phyloP scores from a whole-genome alignment of 2,797 vertebrate species.

The Liasis olivaceus region DNA sequence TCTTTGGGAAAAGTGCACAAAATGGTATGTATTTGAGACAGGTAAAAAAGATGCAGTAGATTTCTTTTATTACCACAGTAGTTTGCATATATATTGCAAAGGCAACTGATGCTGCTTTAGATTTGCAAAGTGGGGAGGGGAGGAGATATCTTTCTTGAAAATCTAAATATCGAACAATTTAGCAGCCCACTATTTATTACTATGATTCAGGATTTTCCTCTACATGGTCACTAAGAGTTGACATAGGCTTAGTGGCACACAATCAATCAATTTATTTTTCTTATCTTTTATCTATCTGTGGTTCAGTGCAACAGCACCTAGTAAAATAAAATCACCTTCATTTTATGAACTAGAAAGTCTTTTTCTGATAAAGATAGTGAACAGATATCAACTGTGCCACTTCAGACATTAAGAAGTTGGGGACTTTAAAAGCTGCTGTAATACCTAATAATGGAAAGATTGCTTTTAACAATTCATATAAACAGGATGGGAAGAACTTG shows the following conservation, averaged over 20 bases:
- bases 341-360: not conserved
- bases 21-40: not conserved
- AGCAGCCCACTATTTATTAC: slow-evolving; percentile 5
- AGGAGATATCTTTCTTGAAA: not conserved
- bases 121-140: not conserved
- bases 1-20: not conserved
- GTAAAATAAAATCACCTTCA: slow-evolving; percentile 15
- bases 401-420: not conserved
- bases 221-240: not conserved
- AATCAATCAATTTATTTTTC: not conserved
- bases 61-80: not conserved
- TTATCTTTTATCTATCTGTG: not conserved
- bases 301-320: not conserved
- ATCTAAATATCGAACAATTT: not conserved
- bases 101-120: slow-evolving; percentile 19
- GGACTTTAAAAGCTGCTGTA: not conserved
- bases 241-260: not conserved
- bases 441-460: not conserved
- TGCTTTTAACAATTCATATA: too few species aligned
- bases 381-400: not conserved
- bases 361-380: not conserved
- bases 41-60: not conserved
- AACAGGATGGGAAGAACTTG: too few species aligned
- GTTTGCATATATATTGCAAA: slow-evolving; percentile 46
- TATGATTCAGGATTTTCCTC: not conserved